Base-by-base conservation (phyloP, 1,140 invertebrate species). In the Drosophila tsacasi region DNA sequence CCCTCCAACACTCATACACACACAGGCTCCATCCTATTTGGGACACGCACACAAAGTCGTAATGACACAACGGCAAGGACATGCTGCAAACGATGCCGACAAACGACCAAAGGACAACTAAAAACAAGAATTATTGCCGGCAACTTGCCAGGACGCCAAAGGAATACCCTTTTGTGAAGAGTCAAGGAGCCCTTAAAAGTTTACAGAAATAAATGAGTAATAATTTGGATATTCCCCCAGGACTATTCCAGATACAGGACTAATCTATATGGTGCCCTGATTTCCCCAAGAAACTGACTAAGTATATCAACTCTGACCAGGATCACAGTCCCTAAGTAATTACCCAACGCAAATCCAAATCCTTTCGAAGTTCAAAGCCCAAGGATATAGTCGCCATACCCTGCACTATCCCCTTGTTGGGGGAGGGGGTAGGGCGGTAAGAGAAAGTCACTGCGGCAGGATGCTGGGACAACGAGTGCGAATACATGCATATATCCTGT, bases 401-500 rank as follows among this genome's bases (percentile, higher is more conserved):
- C 49, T 52, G 25, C 39, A 21, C 17, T 10, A 13, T 46, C 17
- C 44, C 44, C 5, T 23, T 49, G 21, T n/a, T 17, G 35, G 21
- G 27, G 27, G 27, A 7, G 23, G 23, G 23, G 23, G n/a, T n/a
- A n/a, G n/a, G 2, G 23, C 27, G 6, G 27, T 30, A 30, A 30
- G 27, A 8, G 6, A 47, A 47, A 73, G 69, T 54, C 57, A 62
- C 47, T 74, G 2, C 13, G 21, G 39, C 59, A 40, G 57, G 37
- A 46, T 60, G 25, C 42, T 35, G 39, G 46, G 17, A 74, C 61
- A 81, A 72, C 62, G 63, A 83, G 76, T 77, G 67, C 77, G 76
- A 90, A 71, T 90, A 84, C 81, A 81, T 81, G 81, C 78, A 89
- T 81, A 87, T 81, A 87, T 89, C 84, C 85, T 81, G 66, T 90